Percentiles rank a stretch among this genome's conserved stretches.
Conservation (phyloP, 2,797 vertebrate species). For the Malurus leucopterus region DNA sequence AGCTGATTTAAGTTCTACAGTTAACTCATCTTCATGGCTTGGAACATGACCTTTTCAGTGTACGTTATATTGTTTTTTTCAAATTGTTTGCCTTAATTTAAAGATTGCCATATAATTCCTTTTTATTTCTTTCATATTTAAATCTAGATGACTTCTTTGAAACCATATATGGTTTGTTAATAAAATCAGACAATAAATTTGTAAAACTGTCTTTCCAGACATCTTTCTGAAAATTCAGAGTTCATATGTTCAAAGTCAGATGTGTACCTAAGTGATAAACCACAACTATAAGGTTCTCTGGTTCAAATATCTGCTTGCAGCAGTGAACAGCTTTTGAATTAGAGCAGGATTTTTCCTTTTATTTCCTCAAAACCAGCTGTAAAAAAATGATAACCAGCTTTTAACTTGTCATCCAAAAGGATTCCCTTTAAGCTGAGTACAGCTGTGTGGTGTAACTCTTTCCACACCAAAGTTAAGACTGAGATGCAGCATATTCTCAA, state of each 20-base stretch:
- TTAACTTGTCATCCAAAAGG: constrained; percentile 40
- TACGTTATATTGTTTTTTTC: background rate
- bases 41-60: background rate
- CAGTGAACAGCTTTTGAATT: constrained; percentile 22
- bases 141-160: background rate
- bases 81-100: background rate
- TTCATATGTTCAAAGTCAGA: constrained; percentile 33
- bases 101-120: background rate
- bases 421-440: constrained; percentile 11
- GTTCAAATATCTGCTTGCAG: constrained; percentile 32
- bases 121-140: background rate
- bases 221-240: constrained; percentile 22
- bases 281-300: background rate
- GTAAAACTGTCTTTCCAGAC: background rate
- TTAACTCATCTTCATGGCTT: background rate
- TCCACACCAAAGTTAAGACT: background rate
- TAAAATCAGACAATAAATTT: background rate
- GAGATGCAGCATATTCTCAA: background rate
- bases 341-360: constrained; percentile 40
- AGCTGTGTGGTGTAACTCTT: background rate
- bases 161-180: background rate
- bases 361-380: constrained; percentile 33
- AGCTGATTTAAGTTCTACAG: background rate
- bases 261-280: background rate
- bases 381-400: constrained; percentile 51